phyloP scores from a whole-genome alignment of 2,888 invertebrate species.

The Drosophila pseudotalamancana region DNA sequence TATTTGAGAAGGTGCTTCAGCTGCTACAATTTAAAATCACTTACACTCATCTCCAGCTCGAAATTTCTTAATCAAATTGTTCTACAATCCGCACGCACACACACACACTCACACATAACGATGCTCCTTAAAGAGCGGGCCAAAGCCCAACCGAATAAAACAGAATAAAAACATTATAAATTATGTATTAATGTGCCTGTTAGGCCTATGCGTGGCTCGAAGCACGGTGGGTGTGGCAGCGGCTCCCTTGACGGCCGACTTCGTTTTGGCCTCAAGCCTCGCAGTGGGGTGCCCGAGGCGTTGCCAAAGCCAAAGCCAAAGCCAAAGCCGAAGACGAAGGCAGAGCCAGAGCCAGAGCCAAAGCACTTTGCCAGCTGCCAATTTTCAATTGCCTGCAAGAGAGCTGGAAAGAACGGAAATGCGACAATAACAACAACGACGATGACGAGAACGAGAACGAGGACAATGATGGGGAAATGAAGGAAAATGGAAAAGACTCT shows the following conservation, averaged over 20 bases:
- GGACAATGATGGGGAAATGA: conserved; percentile 37
- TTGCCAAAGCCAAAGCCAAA: conserved; percentile 41
- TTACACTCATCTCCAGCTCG: conserved; percentile 26
- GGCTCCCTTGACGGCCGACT: conserved; percentile 28
- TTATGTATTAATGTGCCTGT: conserved; percentile 81
- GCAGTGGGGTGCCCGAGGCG: conserved; percentile 22
- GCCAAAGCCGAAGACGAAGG: too few species aligned
- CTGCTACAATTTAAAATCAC: conserved; percentile 27
- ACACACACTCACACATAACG: conserved; percentile 12
- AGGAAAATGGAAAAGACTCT: conserved; percentile 49
- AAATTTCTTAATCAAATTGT: conserved; percentile 60
- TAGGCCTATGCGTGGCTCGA: conserved; percentile 48
- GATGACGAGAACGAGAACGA: conserved; percentile 15
- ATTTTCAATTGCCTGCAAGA: conserved; percentile 73
- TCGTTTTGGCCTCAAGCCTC: conserved; percentile 36
- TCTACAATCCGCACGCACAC: conserved; percentile 4
- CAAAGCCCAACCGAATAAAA: conserved; percentile 42
- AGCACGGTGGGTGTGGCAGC: conserved; percentile 30
- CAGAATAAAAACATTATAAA: conserved; percentile 76
- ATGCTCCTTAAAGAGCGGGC: conserved; percentile 17
- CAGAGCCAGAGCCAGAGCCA: conserved; percentile 37
- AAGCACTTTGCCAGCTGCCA: conserved; percentile 73
- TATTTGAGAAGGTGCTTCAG: neutral
- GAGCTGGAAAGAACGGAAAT: conserved; percentile 45
- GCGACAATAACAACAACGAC: conserved; percentile 30